Base-by-base conservation (phyloP, 1,140 invertebrate species). In the Drosophila sturtevanti region DNA sequence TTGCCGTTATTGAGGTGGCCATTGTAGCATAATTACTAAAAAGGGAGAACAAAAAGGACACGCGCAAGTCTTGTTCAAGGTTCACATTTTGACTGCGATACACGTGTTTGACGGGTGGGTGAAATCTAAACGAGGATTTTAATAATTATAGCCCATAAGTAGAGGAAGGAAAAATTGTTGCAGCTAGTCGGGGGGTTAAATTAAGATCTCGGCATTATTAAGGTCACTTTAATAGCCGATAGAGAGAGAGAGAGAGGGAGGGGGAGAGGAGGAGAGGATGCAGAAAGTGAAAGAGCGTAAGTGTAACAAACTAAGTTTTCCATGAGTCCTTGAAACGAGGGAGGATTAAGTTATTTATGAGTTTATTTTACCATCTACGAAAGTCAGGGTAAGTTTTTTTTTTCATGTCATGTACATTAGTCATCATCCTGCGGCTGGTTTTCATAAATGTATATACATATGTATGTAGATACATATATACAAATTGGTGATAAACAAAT, bases 271-370 rank as follows among this genome's bases (percentile, higher is more conserved):
- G 27, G 27, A 6, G 2, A 31, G 27, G 27, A n/a, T n/a, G n/a
- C n/a, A 35, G 5, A 35, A 21, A 24, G 34, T 16, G 34, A 6
- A 12, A 5, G 38, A 12, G 16, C 2, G 22, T 61, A 75, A 68
- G 60, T 87, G 70, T 61, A 69, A 48, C 38, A 37, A 38, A 68
- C 54, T 52, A 67, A 21, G 60, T 59, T 52, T 52, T 56, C 63
- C 24, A n/a, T 56, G 60, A 63, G 56, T 55, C 52, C 44, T 44
- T 35, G 35, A 63, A 76, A 56, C 48, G 51, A 56, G 52, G 75
- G 58, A 56, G 77, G 22, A 64, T 69, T 41, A 31, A 51, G 67
- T 78, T 72, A 87, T 85, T 85, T 85, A 87, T 85, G 78, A 81
- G 82, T 85, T 64, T 68, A 75, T 87, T 69, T 58, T 48, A 34